phyloP scores from a whole-genome alignment of 2,888 invertebrate genomes.

The Nomada fucata region DNA sequence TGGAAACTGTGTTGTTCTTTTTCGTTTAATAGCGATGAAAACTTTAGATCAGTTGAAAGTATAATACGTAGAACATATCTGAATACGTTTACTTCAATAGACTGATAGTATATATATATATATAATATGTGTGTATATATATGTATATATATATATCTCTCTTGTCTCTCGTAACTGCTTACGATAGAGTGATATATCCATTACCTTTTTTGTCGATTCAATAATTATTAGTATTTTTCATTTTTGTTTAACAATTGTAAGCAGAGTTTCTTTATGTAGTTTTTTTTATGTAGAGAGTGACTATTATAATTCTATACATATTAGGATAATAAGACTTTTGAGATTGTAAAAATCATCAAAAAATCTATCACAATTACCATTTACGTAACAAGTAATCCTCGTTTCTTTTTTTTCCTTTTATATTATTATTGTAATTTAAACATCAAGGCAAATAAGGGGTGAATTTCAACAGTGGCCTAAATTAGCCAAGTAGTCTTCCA shows the following conservation, averaged over 20 bases:
- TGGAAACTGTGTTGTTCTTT: constrained; percentile 63
- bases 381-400: constrained; percentile 83
- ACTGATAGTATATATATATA: constrained; percentile 33
- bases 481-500: constrained; percentile 84
- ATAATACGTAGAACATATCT: constrained; percentile 63
- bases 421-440: constrained; percentile 83
- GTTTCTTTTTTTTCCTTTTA: constrained; percentile 72
- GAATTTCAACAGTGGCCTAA: constrained; percentile 85
- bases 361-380: constrained; percentile 88
- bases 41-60: constrained; percentile 62
- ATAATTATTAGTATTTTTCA: constrained; percentile 56
- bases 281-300: constrained; percentile 83
- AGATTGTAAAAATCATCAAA: constrained; percentile 89
- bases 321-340: constrained; percentile 85
- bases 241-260: constrained; percentile 70
- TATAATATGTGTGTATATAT: neutral
- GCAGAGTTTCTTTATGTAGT: constrained; percentile 68
- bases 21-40: constrained; percentile 62
- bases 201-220: constrained; percentile 47
- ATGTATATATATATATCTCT: constrained; percentile 16
- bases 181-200: constrained; percentile 59
- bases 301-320: constrained; percentile 84
- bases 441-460: constrained; percentile 85
- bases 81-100: constrained; percentile 53
- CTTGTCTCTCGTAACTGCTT: constrained; percentile 46